Conservation (phyloP, 92 coral and sea anemone genomes). For the Zoanthus gigantus region DNA sequence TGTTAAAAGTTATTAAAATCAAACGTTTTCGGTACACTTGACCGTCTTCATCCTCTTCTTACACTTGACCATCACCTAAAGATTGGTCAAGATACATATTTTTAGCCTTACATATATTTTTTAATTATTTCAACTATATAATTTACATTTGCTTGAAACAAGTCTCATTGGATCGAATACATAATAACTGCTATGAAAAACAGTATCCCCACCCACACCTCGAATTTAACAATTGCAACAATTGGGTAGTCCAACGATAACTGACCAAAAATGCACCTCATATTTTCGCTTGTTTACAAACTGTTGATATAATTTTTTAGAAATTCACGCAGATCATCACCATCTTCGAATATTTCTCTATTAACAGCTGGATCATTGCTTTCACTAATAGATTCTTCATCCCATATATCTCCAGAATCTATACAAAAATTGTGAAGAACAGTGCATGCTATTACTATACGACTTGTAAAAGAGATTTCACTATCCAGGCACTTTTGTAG, state of each 20-base stretch:
- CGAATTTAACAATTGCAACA: conserved; percentile 6
- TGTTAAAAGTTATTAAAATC: too few species aligned
- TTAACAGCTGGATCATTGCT: conserved; percentile 1
- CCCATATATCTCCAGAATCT: conserved; percentile 27
- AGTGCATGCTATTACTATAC: conserved; percentile 8
- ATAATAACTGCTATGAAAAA: conserved; percentile 1
- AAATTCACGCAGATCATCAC: conserved; percentile 9
- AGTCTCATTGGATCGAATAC: not conserved
- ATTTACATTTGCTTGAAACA: conserved; percentile 25
- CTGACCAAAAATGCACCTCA: conserved; percentile 18
- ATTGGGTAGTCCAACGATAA: not conserved
- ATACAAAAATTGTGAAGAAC: conserved; percentile 28
- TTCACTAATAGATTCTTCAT: conserved; percentile 15
- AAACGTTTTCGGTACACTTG: too few species aligned
- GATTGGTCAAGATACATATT: too few species aligned
- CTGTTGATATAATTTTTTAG: not conserved
- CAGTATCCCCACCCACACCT: conserved; percentile 9
- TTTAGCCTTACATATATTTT: too few species aligned
- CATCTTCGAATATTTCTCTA: conserved; percentile 32
- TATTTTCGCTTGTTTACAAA: conserved; percentile 8
- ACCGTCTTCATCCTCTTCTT: too few species aligned
- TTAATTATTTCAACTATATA: not conserved
- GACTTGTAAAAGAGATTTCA: conserved; percentile 54
- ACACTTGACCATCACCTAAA: too few species aligned
- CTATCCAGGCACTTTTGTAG: conserved; percentile 62